These are phyloP conservation scores for Mycteria americana DNA, from an alignment of 2,797 vertebrate species.

Conservation along the genomic window DNA sequence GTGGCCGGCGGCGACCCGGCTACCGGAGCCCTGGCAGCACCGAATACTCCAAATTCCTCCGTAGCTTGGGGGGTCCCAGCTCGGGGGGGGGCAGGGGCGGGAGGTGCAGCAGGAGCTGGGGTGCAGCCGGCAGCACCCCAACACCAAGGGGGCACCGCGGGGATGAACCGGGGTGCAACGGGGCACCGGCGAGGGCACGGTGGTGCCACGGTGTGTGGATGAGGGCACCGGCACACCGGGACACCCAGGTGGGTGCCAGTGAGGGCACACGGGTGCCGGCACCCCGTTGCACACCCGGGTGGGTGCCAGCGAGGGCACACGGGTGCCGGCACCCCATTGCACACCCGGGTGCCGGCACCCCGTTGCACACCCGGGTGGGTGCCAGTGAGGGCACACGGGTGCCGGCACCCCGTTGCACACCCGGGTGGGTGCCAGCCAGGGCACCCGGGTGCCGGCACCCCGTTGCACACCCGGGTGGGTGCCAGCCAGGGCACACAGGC, in stretches of 20 bases:
- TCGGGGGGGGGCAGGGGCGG: background rate
- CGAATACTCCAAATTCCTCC: background rate
- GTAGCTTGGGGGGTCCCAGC: background rate
- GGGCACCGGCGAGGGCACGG: background rate
- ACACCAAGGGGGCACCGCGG: too few species aligned
- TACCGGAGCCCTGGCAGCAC: background rate
- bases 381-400: background rate
- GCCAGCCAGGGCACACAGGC: background rate
- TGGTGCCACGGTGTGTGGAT: background rate
- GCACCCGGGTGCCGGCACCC: background rate
- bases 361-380: accelerated
- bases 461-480: background rate
- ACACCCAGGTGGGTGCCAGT: background rate
- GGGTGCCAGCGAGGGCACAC: background rate
- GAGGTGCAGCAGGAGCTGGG: background rate
- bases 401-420: background rate
- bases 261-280: background rate
- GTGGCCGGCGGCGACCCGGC: background rate
- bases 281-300: too few species aligned
- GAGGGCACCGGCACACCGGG: too few species aligned
- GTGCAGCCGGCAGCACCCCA: background rate
- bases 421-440: background rate
- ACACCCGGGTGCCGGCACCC: background rate
- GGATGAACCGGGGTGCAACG: background rate
- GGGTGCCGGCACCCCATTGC: accelerated